Evolutionary conservation across 2,113 vertebrate species (phyloP).

Genomic region (Isichthys henryi): DNA sequence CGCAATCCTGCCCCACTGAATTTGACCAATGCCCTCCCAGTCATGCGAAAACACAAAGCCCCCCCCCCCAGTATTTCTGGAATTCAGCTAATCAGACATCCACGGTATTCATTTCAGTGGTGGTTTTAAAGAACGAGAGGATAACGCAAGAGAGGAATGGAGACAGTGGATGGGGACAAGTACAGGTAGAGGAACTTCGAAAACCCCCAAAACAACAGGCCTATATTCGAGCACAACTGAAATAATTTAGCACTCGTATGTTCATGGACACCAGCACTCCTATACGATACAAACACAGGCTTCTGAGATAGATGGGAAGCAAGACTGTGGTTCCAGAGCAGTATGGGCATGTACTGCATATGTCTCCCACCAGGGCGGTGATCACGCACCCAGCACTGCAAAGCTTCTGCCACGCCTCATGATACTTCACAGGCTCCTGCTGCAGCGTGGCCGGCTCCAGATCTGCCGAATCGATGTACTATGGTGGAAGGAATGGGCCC

Average conservation of each 20-base stretch:
- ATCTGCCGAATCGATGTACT: constrained; percentile 91
- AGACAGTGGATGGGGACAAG: not conserved
- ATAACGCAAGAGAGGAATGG: not conserved
- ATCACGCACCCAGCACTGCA: constrained; percentile 85
- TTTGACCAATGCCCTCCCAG: not conserved
- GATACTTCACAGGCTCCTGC: constrained; percentile 88
- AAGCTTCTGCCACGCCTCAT: constrained; percentile 95
- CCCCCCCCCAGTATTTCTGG: not conserved
- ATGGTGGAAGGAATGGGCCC: constrained; percentile 5
- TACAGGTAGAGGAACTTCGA: not conserved
- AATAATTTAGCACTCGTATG: not conserved
- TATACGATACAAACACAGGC: not conserved
- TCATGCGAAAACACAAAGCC: not conserved
- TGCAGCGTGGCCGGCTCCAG: constrained; percentile 75
- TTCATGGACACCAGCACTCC: not conserved
- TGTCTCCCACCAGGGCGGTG: not conserved
- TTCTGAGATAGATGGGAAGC: not conserved
- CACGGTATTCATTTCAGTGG: not conserved
- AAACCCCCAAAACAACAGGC: not conserved
- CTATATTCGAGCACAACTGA: not conserved
- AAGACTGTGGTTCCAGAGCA: not conserved
- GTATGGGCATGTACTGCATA: not conserved
- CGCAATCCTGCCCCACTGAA: not conserved
- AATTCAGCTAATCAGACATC: not conserved
- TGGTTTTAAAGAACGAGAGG: not conserved